A percentile compares a stretch with the other conserved stretches of the same genome.
Evolutionary conservation across 2,113 vertebrate genomes (phyloP).

Genomic region (Lota lota): DNA sequence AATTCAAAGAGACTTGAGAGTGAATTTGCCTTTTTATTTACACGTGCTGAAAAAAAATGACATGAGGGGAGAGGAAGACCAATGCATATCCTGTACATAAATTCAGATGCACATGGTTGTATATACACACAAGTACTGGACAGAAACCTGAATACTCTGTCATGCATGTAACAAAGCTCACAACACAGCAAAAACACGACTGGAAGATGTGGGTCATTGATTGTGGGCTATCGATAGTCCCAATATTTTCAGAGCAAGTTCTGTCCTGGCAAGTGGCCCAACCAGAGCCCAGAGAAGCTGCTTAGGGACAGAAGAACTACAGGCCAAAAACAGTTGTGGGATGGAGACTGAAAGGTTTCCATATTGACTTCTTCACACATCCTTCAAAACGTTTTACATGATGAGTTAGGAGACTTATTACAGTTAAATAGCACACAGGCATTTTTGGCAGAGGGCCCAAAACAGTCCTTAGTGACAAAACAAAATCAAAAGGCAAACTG

Average conservation of each 20-base stretch:
- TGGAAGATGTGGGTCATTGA: conserved; percentile 26
- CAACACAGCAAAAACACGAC: conserved; percentile 55
- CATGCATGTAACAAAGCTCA: conserved; percentile 70
- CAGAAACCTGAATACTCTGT: conserved; percentile 48
- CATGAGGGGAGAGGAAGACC: conserved; percentile 55
- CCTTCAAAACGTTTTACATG: conserved; percentile 31
- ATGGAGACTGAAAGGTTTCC: conserved; percentile 29
- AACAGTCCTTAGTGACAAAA: conserved; percentile 44
- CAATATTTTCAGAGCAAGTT: conserved; percentile 38
- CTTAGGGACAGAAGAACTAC: conserved; percentile 26
- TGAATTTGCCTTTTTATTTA: conserved; percentile 64
- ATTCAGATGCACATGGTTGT: conserved; percentile 59
- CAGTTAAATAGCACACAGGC: conserved; percentile 44
- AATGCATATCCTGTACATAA: conserved; percentile 79
- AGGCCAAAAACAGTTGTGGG: conserved; percentile 8
- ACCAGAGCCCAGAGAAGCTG: conserved; percentile 25
- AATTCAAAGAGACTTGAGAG: background rate
- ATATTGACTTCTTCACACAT: conserved; percentile 25
- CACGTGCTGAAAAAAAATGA: conserved; percentile 71
- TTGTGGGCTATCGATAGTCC: conserved; percentile 26
- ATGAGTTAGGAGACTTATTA: conserved; percentile 38
- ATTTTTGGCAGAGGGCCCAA: conserved; percentile 33
- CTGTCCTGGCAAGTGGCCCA: conserved; percentile 12
- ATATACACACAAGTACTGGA: conserved; percentile 72
- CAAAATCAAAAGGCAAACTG: conserved; percentile 47